Base-by-base conservation (phyloP, 2,888 invertebrate genomes). In the Piscicola geometra region DNA sequence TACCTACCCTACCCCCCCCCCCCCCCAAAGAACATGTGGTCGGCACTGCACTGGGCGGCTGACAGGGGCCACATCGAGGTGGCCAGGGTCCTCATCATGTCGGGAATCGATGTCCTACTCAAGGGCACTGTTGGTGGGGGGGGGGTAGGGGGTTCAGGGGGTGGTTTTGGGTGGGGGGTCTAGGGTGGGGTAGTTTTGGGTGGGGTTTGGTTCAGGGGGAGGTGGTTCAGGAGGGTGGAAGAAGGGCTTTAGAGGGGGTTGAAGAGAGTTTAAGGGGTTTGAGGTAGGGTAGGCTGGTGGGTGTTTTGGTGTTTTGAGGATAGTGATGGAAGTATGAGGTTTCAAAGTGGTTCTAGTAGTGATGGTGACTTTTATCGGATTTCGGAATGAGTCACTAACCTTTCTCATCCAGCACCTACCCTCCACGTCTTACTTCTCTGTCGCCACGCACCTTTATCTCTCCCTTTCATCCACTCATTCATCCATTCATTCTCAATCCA, bases 21-120 rank as follows among this genome's bases (percentile, higher is more conserved):
- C 3, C 64, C 9, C 47, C 75, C 80, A 12, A 80, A 85, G 85
- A 84, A 84, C 76, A 80, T 81, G 66, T 85, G 85, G 85, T 83
- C 83, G n/a, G 85, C 85, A 0, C 78, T 85, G 56, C 85, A 85
- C 80, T 85, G 85, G 85, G 85, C 85, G 18, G 82, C 83, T 28
- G 84, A 85, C 79, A 75, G 84, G 69, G 82, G 81, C n/a, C 81
- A 84, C 70, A 80, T 81, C 32, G 84, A 84, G 60, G 79, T 85
- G 64, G 83, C 83, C 2, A 81, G 82, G 71, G 78, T 84, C 2
- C 79, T 85, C 30, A 76, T 85, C n/a, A 82, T 83, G 47, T 82
- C 82, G n/a, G 84, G 84, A 3, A 81, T 82, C 64, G 82, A 85
- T 74, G 82, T 84, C 2, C 81, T 82, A 2, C 80, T 80, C 28